phyloP scores from a whole-genome alignment of 2,888 invertebrate species.

The Tyria jacobaeae region DNA sequence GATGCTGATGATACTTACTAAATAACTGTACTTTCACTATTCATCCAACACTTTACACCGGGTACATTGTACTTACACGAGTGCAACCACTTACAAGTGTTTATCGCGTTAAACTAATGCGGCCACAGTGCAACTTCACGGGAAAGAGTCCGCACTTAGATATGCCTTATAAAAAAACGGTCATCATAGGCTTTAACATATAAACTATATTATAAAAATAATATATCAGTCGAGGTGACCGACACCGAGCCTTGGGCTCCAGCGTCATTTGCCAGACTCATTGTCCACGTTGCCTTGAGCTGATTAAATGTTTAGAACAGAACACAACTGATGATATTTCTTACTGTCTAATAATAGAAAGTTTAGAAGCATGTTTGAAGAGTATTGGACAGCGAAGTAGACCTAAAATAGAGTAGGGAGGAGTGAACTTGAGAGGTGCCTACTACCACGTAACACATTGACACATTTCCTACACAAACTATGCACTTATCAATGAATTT shows the following conservation, averaged over 20 bases:
- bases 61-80: conserved; percentile 4
- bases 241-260: neutral
- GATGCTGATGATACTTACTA: neutral
- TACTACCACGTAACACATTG: neutral
- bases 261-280: conserved; percentile 11
- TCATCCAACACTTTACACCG: neutral
- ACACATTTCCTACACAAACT: neutral
- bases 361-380: neutral
- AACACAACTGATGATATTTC: conserved; percentile 21
- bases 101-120: conserved; percentile 1
- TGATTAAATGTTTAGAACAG: conserved; percentile 4
- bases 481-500: conserved; percentile 3
- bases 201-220: neutral
- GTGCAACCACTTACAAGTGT: neutral
- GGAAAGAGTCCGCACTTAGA: neutral
- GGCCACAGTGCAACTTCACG: neutral
- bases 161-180: neutral
- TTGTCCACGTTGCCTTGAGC: conserved; percentile 23
- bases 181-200: neutral
- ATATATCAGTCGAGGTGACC: conserved; percentile 13
- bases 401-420: neutral
- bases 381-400: neutral
- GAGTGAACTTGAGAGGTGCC: neutral
- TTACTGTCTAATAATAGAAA: conserved; percentile 12
- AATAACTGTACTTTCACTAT: conserved; percentile 9